Evolutionary conservation across 2,797 vertebrate genomes (phyloP).

Genomic region (Phyllotis vaccarum): DNA sequence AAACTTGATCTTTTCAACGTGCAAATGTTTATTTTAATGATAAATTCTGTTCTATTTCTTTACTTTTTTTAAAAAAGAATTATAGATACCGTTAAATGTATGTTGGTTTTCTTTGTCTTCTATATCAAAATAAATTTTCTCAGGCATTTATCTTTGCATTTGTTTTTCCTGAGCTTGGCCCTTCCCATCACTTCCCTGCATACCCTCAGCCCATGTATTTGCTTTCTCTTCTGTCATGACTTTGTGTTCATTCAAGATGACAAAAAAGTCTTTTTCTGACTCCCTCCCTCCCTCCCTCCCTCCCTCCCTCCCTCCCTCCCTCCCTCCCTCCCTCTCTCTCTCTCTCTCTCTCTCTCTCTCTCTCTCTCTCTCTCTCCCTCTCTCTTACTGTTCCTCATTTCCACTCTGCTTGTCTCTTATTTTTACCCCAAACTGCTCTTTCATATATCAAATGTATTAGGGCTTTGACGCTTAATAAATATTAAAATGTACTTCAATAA

Average conservation of each 20-base stretch:
- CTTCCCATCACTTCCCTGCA: background rate
- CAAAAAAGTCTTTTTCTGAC: background rate
- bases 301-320: fast-evolving
- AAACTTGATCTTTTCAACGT: background rate
- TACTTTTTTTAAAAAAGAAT: background rate
- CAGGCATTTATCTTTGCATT: background rate
- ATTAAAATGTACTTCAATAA: background rate
- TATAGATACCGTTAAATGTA: background rate
- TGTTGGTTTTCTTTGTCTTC: background rate
- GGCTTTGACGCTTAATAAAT: slow-evolving; percentile 23
- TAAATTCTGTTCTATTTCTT: background rate
- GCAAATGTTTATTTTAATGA: background rate
- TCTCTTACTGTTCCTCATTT: background rate
- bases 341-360: fast-evolving
- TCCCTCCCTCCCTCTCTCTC: background rate
- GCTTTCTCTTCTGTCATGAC: background rate
- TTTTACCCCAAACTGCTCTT: slow-evolving; percentile 40
- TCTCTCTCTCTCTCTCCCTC: fast-evolving
- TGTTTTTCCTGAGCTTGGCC: background rate
- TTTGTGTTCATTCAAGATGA: background rate
- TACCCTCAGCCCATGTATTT: background rate
- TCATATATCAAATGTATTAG: background rate
- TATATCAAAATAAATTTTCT: background rate
- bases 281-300: background rate
- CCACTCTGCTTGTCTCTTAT: slow-evolving; percentile 1